phyloP scores from a whole-genome alignment of 2,113 vertebrate genomes.

The Myotis davidii region DNA sequence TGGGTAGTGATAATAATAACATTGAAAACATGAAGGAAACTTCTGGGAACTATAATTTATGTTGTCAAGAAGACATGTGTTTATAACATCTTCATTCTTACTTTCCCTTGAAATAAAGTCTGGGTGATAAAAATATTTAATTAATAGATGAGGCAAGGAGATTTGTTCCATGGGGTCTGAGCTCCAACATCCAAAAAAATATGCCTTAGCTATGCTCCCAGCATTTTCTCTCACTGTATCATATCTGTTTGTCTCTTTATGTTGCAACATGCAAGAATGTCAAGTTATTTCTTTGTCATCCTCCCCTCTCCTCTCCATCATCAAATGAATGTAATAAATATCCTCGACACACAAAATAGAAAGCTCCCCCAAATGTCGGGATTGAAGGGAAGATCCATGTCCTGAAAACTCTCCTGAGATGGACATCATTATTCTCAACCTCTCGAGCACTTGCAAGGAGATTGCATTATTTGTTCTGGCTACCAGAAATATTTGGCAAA shows the following conservation, averaged over 20 bases:
- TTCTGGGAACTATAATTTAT: constrained; percentile 60
- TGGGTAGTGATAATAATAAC: constrained; percentile 13
- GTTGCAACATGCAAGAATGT: background rate
- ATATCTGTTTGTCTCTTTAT: background rate
- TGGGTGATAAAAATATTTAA: constrained; percentile 13
- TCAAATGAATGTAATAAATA: constrained; percentile 35
- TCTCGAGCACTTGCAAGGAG: background rate
- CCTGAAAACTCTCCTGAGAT: constrained; percentile 2
- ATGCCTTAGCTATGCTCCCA: background rate
- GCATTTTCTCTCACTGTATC: background rate
- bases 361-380: background rate
- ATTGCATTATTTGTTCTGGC: background rate
- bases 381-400: background rate
- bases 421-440: background rate
- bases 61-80: constrained; percentile 28
- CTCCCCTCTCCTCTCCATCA: background rate
- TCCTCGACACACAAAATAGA: background rate
- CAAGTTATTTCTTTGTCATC: background rate
- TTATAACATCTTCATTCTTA: constrained; percentile 36
- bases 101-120: constrained; percentile 49
- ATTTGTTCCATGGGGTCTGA: background rate
- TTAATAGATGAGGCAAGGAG: constrained; percentile 4
- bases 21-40: constrained; percentile 37
- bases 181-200: background rate
- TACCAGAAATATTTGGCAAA: constrained; percentile 37